A percentile compares a stretch with the other conserved stretches of the same genome.
Conservation (phyloP, 2,113 vertebrate species). For the Ciconia maguari region DNA sequence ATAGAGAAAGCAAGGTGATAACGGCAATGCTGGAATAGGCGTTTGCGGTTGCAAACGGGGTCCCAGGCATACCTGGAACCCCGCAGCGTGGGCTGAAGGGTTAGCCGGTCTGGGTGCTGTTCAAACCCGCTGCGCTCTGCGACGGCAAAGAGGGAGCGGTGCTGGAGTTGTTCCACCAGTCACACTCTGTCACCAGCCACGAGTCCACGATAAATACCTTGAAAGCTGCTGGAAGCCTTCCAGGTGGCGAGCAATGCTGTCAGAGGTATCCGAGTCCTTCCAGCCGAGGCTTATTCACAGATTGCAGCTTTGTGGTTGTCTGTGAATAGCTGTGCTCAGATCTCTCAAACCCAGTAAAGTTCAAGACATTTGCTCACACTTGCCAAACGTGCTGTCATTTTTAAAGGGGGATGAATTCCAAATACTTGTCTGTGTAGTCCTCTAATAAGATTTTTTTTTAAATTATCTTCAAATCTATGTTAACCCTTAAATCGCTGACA, state of each 20-base stretch:
- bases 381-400: slow-evolving; percentile 75
- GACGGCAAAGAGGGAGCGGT: slow-evolving; percentile 8
- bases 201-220: slow-evolving; percentile 26
- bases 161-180: slow-evolving; percentile 25
- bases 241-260: not conserved
- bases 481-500: slow-evolving; percentile 68
- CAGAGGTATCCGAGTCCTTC: slow-evolving; percentile 18
- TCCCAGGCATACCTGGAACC: not conserved
- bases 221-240: slow-evolving; percentile 61
- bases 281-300: slow-evolving; percentile 46
- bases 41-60: not conserved
- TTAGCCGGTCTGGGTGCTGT: slow-evolving; percentile 39
- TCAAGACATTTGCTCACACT: slow-evolving; percentile 70
- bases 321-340: slow-evolving; percentile 61
- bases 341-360: slow-evolving; percentile 55
- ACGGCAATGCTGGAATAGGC: not conserved
- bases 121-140: not conserved
- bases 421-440: slow-evolving; percentile 61
- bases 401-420: slow-evolving; percentile 65
- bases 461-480: slow-evolving; percentile 52
- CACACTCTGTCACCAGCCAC: slow-evolving; percentile 67
- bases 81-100: slow-evolving; percentile 29
- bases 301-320: slow-evolving; percentile 55
- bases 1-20: not conserved
- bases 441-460: slow-evolving; percentile 59